Conservation (phyloP, 2,888 invertebrate species). For the Venustoraphidia nigricollis region DNA sequence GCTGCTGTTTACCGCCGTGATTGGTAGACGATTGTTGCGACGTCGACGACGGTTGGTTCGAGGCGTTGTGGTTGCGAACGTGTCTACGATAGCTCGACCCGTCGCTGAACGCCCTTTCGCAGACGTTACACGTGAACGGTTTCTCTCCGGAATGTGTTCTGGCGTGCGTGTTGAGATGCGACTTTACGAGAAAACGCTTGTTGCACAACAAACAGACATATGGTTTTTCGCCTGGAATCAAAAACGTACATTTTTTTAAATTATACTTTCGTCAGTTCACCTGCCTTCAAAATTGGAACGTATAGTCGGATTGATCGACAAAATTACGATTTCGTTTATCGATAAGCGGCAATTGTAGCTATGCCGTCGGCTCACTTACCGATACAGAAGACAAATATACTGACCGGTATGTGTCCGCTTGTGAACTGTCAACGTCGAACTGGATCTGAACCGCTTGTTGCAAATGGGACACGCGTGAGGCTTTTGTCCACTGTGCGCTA, state of each 20-base stretch:
- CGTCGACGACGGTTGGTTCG: too few relatives aligned
- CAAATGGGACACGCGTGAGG: slow-evolving; percentile 21
- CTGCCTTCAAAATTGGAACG: too few relatives aligned
- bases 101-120: slow-evolving; percentile 4
- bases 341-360: too few relatives aligned
- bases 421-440: slow-evolving; percentile 26
- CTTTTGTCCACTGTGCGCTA: slow-evolving; percentile 2
- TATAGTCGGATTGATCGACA: too few relatives aligned
- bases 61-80: neutral
- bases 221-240: slow-evolving; percentile 1
- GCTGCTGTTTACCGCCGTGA: too few relatives aligned
- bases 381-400: too few relatives aligned
- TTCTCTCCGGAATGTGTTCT: slow-evolving; percentile 3
- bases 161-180: slow-evolving; percentile 1
- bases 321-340: too few relatives aligned
- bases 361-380: too few relatives aligned
- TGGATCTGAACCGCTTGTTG: slow-evolving; percentile 23
- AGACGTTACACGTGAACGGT: slow-evolving; percentile 1
- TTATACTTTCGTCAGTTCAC: too few relatives aligned
- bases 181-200: slow-evolving; percentile 4
- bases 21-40: too few relatives aligned
- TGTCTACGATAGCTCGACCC: slow-evolving; percentile 1
- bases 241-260: too few relatives aligned
- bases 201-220: slow-evolving; percentile 2
- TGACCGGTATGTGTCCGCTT: slow-evolving; percentile 25